A percentile compares a stretch with the other conserved stretches of the same genome.
These are phyloP conservation scores for Tethea ocularis DNA, from an alignment of 2,888 invertebrate genomes.

Conservation along the genomic window DNA sequence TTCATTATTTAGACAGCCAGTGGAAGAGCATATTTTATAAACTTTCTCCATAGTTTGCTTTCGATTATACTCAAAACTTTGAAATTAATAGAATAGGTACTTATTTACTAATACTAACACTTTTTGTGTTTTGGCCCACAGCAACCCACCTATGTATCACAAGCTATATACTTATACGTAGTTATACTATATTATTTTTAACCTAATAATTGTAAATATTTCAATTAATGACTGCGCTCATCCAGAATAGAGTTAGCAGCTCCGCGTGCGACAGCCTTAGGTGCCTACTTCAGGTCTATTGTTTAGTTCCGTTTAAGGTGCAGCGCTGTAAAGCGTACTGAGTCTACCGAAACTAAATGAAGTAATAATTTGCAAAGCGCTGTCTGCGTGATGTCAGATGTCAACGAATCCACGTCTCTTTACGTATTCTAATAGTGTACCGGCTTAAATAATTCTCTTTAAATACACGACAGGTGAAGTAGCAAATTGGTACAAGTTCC, in stretches of 20 bases:
- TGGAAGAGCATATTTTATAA: not conserved
- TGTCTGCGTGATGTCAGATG: too few relatives aligned
- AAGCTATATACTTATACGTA: too few relatives aligned
- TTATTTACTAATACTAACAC: too few relatives aligned
- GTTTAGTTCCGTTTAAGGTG: not conserved
- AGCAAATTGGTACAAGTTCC: slow-evolving; percentile 2
- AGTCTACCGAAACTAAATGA: not conserved
- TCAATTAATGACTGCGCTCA: not conserved
- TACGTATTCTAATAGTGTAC: not conserved
- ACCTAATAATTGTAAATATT: too few relatives aligned
- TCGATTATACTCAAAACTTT: not conserved
- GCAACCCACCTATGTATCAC: too few relatives aligned
- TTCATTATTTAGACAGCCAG: not conserved
- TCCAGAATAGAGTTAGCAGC: not conserved
- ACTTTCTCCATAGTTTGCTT: not conserved
- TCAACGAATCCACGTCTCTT: not conserved
- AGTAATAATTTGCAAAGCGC: not conserved
- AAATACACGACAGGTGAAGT: not conserved
- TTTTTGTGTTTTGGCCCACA: too few relatives aligned
- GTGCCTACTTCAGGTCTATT: not conserved
- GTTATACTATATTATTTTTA: too few relatives aligned
- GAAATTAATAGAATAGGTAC: too few relatives aligned
- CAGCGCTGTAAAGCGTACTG: not conserved
- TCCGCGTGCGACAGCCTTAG: not conserved
- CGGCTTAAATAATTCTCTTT: not conserved